A percentile compares a stretch with the other conserved stretches of the same genome.
These are phyloP conservation scores for Vireo altiloquus DNA, from an alignment of 2,113 vertebrate genomes.

Conservation along the genomic window DNA sequence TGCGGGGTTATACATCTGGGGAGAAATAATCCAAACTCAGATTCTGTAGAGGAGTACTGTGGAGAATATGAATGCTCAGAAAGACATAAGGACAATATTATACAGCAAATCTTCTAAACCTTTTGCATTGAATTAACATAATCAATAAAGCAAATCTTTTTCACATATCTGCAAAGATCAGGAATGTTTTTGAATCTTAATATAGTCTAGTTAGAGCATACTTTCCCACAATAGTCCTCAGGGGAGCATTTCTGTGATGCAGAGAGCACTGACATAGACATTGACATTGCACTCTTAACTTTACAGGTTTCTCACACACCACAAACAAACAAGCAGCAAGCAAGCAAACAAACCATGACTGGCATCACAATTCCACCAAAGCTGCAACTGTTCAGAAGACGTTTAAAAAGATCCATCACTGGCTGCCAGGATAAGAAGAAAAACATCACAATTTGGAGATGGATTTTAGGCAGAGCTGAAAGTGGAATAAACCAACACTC, in stretches of 20 bases:
- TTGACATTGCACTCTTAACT: not conserved
- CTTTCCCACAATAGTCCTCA: not conserved
- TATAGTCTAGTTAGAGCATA: not conserved
- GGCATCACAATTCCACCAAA: not conserved
- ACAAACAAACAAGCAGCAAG: not conserved
- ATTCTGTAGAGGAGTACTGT: not conserved
- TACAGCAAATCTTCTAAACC: not conserved
- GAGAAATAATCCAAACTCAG: not conserved
- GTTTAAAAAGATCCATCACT: not conserved
- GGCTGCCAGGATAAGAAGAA: not conserved
- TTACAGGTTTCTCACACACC: not conserved
- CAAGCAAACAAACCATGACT: not conserved
- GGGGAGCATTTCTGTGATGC: not conserved
- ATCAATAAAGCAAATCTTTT: not conserved
- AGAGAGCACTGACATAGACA: not conserved
- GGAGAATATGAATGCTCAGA: not conserved
- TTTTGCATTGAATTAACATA: not conserved
- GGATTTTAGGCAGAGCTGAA: not conserved
- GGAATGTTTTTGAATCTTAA: not conserved
- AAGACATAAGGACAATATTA: not conserved
- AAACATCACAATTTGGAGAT: not conserved
- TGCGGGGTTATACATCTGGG: not conserved
- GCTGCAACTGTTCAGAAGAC: not conserved
- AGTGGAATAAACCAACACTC: not conserved
- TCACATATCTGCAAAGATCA: not conserved